A percentile compares a stretch with the other conserved stretches of the same genome.
phyloP scores from a whole-genome alignment of 2,888 invertebrate genomes.

The Lasioglossum oenotherae region DNA sequence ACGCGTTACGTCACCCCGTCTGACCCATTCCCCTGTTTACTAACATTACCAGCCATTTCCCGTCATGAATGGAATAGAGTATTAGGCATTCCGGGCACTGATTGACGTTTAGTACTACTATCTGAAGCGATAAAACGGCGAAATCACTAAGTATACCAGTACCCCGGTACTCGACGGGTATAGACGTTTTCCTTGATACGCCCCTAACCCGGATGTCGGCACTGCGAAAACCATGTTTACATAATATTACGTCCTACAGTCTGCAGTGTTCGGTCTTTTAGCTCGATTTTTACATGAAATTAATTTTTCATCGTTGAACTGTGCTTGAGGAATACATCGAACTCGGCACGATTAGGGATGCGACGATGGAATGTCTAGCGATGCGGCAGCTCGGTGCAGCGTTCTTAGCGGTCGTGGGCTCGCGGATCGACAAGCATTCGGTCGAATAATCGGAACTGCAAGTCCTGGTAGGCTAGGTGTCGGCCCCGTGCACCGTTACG shows the following conservation, averaged over 20 bases:
- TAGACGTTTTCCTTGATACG: neutral
- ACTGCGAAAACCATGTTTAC: conserved; percentile 4
- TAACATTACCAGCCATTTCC: conserved; percentile 17
- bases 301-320: too few relatives aligned
- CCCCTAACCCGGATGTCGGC: conserved; percentile 7
- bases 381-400: neutral
- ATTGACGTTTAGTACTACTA: conserved; percentile 21
- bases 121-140: conserved; percentile 23
- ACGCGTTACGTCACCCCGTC: conserved; percentile 12
- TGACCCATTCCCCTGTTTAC: conserved; percentile 32
- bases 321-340: neutral
- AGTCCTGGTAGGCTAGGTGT: conserved; percentile 6
- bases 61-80: conserved; percentile 32
- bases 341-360: neutral
- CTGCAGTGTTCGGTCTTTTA: too few relatives aligned
- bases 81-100: conserved; percentile 19
- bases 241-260: neutral
- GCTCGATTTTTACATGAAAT: too few relatives aligned
- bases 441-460: conserved; percentile 23
- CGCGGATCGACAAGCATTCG: neutral
- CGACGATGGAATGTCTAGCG: neutral
- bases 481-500: conserved; percentile 41
- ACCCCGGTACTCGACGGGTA: neutral
- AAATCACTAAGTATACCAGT: neutral
- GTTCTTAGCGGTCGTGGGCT: neutral